Percentiles rank a stretch among this genome's conserved stretches.
These are phyloP conservation scores for Anagrus nilaparvatae DNA, from an alignment of 1,140 invertebrate genomes.

Conservation along the genomic window DNA sequence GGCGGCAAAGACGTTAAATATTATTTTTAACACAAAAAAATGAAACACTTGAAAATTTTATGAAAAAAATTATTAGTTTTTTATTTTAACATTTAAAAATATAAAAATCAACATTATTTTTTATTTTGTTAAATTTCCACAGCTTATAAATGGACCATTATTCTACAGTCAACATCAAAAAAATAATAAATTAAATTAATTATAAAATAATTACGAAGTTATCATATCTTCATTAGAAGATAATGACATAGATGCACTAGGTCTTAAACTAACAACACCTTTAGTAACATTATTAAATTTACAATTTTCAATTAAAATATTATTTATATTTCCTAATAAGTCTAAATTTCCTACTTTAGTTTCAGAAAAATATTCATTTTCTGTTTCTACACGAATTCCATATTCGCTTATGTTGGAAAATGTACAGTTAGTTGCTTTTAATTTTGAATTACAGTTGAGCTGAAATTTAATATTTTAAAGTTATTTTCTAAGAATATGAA, in stretches of 20 bases:
- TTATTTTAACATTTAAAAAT: too few species aligned
- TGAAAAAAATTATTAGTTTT: too few species aligned
- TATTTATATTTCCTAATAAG: constrained; percentile 22
- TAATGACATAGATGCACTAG: constrained; percentile 14
- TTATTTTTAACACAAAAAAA: too few species aligned
- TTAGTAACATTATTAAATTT: constrained; percentile 28
- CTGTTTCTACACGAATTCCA: constrained; percentile 32
- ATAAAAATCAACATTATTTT: too few species aligned
- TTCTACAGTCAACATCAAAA: too few species aligned
- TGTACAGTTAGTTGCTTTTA: constrained; percentile 24
- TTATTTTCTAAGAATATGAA: neutral
- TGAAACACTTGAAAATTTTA: too few species aligned
- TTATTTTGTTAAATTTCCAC: too few species aligned
- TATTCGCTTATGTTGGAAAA: constrained; percentile 32
- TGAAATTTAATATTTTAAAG: too few species aligned
- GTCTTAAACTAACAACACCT: constrained; percentile 27
- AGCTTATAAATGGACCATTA: too few species aligned
- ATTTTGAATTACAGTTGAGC: constrained; percentile 26
- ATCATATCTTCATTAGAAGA: constrained; percentile 20
- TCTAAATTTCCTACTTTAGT: constrained; percentile 23
- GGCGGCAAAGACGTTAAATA: too few species aligned
- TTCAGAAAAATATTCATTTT: constrained; percentile 19
- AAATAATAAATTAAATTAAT: too few species aligned
- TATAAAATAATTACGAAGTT: too few species aligned
- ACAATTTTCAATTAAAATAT: constrained; percentile 28